A percentile compares a stretch with the other conserved stretches of the same genome.
Evolutionary conservation across 2,113 vertebrate species (phyloP).

Genomic region (Lepidothrix coronata): DNA sequence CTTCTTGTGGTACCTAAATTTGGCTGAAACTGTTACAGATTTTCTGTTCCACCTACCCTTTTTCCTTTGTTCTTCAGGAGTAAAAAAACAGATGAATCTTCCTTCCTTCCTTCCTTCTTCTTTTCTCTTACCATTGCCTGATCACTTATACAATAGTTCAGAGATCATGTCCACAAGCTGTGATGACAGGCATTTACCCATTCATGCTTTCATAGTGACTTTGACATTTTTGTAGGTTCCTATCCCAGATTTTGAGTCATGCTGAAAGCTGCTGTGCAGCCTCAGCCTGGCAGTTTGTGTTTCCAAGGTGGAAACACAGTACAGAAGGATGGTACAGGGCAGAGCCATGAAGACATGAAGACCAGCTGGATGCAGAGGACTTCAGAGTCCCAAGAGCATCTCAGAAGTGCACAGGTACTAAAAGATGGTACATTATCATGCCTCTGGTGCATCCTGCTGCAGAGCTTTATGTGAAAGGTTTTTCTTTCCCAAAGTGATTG

Average conservation of each 20-base stretch:
- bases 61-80: not conserved
- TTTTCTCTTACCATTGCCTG: not conserved
- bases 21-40: not conserved
- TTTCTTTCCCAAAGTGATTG: not conserved
- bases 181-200: not conserved
- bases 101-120: not conserved
- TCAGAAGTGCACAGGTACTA: not conserved
- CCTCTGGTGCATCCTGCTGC: not conserved
- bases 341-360: not conserved
- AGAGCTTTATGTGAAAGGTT: not conserved
- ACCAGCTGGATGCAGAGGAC: not conserved
- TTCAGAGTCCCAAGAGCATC: not conserved
- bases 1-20: not conserved
- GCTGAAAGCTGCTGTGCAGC: not conserved
- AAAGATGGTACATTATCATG: not conserved
- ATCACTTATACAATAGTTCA: not conserved
- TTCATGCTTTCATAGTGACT: not conserved
- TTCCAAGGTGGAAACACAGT: not conserved
- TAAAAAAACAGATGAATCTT: not conserved
- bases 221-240: not conserved
- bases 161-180: not conserved
- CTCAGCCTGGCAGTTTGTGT: not conserved
- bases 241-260: not conserved
- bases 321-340: not conserved
- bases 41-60: accelerated